Conservation (phyloP, 1,140 invertebrate species). For the Cylas formicarius region DNA sequence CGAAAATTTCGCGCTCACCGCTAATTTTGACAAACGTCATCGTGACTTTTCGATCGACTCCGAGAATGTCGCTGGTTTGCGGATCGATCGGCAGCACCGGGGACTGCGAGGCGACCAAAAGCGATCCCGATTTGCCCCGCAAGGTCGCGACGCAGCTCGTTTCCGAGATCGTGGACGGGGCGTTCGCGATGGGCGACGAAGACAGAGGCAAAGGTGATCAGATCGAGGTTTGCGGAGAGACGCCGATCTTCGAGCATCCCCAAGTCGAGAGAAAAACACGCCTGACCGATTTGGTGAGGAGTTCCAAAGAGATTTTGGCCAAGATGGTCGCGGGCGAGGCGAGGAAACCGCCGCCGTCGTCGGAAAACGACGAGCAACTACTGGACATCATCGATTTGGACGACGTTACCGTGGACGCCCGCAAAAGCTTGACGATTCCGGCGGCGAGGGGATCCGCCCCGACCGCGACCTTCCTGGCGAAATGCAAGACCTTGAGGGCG, state of each 20-base stretch:
- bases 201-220: slow-evolving; percentile 19
- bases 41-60: neutral
- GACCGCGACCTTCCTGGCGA: slow-evolving; percentile 10
- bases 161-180: slow-evolving; percentile 30
- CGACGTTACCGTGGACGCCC: neutral
- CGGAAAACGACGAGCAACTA: neutral
- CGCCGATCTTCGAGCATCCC: slow-evolving; percentile 12
- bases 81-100: slow-evolving; percentile 17
- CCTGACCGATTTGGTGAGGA: slow-evolving; percentile 29
- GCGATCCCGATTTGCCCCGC: slow-evolving; percentile 1
- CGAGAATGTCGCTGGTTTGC: slow-evolving; percentile 13
- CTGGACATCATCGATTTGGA: neutral
- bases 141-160: slow-evolving; percentile 22
- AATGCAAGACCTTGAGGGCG: slow-evolving; percentile 22
- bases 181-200: slow-evolving; percentile 22
- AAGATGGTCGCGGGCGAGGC: slow-evolving; percentile 21
- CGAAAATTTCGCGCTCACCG: neutral
- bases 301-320: slow-evolving; percentile 28
- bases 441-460: slow-evolving; percentile 16
- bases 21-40: neutral
- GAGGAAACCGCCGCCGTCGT: slow-evolving; percentile 19
- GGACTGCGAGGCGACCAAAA: slow-evolving; percentile 13
- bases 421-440: slow-evolving; percentile 28
- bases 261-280: slow-evolving; percentile 30
- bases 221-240: slow-evolving; percentile 7